These are phyloP conservation scores for Cyprinus carpio DNA, from an alignment of 2,113 vertebrate species.

Conservation along the genomic window DNA sequence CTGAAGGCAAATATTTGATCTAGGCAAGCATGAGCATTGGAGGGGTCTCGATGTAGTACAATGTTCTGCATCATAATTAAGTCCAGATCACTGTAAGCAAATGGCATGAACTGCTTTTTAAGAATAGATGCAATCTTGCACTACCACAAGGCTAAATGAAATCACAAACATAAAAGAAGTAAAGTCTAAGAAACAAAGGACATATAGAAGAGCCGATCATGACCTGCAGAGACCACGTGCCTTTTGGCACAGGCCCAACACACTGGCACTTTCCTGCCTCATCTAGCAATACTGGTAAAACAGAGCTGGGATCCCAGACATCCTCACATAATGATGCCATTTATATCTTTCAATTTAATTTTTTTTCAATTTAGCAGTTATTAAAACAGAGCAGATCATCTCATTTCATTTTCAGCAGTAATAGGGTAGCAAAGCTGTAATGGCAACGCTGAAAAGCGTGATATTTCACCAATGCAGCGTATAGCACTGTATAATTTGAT, in stretches of 20 bases:
- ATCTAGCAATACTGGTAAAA: constrained; percentile 3
- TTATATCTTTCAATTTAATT: not conserved
- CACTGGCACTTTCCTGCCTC: constrained; percentile 21
- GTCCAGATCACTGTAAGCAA: constrained; percentile 28
- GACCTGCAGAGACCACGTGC: constrained; percentile 55
- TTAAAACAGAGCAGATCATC: constrained; percentile 1
- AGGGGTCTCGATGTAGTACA: not conserved
- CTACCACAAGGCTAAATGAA: not conserved
- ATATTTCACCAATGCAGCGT: not conserved
- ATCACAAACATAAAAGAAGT: not conserved
- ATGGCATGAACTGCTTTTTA: not conserved
- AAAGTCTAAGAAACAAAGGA: constrained; percentile 39
- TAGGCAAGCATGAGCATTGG: not conserved
- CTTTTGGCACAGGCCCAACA: constrained; percentile 47
- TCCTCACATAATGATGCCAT: constrained; percentile 1
- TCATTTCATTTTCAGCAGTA: constrained; percentile 26
- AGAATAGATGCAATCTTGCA: not conserved
- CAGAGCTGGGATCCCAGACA: constrained; percentile 28
- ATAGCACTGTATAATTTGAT: constrained; percentile 30
- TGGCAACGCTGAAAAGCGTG: not conserved
- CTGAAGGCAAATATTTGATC: constrained; percentile 18
- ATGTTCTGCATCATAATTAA: constrained; percentile 37
- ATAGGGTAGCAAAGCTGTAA: not conserved
- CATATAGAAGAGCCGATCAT: constrained; percentile 7
- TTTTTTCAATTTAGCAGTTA: not conserved